Conservation (phyloP, 2,888 invertebrate genomes). For the Stictocephala bisonia region DNA sequence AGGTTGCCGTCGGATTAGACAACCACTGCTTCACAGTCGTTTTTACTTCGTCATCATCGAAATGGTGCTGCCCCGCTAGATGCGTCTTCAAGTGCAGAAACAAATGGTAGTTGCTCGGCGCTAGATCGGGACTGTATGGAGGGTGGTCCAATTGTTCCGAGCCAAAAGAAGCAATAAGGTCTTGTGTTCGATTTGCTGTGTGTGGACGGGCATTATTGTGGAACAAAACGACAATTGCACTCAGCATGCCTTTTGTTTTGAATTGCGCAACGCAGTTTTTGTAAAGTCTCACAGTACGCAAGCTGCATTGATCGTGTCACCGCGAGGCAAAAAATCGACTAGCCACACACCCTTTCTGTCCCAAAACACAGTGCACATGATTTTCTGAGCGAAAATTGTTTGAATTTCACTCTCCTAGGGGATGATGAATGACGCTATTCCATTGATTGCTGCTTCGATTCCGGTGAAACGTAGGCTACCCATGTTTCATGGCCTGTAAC, state of each 20-base stretch:
- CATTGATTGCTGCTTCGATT: conserved; percentile 50
- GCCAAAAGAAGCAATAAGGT: conserved; percentile 47
- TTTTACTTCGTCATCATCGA: conserved; percentile 36
- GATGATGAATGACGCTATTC: conserved; percentile 49
- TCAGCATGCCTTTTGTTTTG: conserved; percentile 52
- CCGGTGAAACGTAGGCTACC: conserved; percentile 50
- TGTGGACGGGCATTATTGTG: conserved; percentile 54
- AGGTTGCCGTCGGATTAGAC: conserved; percentile 44
- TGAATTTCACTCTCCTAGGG: conserved; percentile 49
- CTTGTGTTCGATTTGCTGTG: conserved; percentile 44
- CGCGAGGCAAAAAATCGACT: conserved; percentile 49
- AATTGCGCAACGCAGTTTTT: conserved; percentile 48
- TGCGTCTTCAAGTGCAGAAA: conserved; percentile 47
- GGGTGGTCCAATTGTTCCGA: conserved; percentile 52
- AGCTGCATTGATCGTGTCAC: conserved; percentile 49
- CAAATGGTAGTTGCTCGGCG: conserved; percentile 51
- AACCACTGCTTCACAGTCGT: no score
- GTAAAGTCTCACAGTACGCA: conserved; percentile 49
- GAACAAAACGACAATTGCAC: conserved; percentile 45
- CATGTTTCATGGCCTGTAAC: conserved; percentile 55
- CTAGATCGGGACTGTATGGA: no score
- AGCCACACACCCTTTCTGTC: conserved; percentile 54
- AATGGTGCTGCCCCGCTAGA: conserved; percentile 40
- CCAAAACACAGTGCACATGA: conserved; percentile 58
- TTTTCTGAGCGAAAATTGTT: conserved; percentile 52